These are phyloP conservation scores for Mellivora capensis DNA, from an alignment of 2,113 vertebrate genomes.

Conservation along the genomic window DNA sequence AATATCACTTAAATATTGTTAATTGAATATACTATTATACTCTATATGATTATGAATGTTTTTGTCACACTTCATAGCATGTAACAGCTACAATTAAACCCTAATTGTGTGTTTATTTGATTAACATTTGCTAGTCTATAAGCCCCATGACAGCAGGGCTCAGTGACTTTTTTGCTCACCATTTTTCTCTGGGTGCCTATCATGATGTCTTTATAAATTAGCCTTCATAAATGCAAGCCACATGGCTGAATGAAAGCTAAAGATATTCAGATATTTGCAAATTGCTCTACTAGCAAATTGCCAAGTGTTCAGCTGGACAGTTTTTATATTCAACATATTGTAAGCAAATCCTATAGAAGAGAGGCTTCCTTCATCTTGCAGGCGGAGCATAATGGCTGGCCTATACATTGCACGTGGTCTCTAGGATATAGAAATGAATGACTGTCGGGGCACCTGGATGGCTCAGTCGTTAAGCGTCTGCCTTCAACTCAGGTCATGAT, in stretches of 20 bases:
- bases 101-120: neutral
- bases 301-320: neutral
- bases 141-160: neutral
- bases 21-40: neutral
- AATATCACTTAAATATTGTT: neutral
- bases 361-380: neutral
- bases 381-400: neutral
- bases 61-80: neutral
- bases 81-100: neutral
- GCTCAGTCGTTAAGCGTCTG: too few relatives aligned
- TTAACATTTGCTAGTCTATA: neutral
- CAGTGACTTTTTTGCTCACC: neutral
- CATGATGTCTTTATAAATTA: neutral
- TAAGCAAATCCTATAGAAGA: neutral
- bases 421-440: neutral
- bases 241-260: neutral
- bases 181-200: neutral
- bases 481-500: too few relatives aligned
- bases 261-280: neutral
- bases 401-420: neutral
- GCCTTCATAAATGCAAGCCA: neutral
- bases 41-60: neutral
- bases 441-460: neutral
- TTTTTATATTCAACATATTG: neutral
- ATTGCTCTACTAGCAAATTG: neutral